Percentiles rank a stretch among this genome's conserved stretches.
These are phyloP conservation scores for human DNA, from an alignment of 2,113 vertebrate genomes.

Conservation along the genomic window DNA sequence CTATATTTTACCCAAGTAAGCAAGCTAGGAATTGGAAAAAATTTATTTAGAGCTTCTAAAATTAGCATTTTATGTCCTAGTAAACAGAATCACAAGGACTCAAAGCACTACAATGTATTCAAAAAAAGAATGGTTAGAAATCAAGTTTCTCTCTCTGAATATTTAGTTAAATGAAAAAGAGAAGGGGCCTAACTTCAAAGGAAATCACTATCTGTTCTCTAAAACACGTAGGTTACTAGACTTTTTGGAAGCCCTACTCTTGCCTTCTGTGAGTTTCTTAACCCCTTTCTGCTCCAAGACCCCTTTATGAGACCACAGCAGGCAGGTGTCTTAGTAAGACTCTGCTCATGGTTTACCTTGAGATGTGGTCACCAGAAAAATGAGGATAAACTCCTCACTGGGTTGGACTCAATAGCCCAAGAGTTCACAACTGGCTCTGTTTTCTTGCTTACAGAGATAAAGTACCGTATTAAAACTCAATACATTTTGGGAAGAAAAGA, in stretches of 20 bases:
- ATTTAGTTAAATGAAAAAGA: conserved; percentile 26
- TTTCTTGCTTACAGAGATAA: conserved; percentile 67
- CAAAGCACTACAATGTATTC: conserved; percentile 24
- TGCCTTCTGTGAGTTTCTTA: neutral
- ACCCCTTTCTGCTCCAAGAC: neutral
- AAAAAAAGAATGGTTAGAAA: neutral
- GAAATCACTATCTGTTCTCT: neutral
- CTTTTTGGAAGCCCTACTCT: neutral
- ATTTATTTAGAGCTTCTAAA: neutral
- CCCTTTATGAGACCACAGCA: neutral
- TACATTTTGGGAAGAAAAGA: conserved; percentile 58
- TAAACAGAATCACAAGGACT: conserved; percentile 29
- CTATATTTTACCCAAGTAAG: conserved; percentile 46
- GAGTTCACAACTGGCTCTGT: conserved; percentile 34
- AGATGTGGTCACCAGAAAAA: conserved; percentile 34
- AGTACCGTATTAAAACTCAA: conserved; percentile 68
- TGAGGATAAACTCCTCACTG: conserved; percentile 36
- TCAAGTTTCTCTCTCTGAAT: conserved; percentile 14
- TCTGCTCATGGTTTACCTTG: neutral
- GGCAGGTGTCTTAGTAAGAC: neutral
- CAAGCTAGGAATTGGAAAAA: conserved; percentile 31
- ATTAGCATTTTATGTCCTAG: conserved; percentile 5
- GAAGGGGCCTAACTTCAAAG: neutral
- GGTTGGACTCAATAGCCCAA: neutral
- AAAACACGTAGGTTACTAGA: neutral